phyloP scores from a whole-genome alignment of 2,797 vertebrate genomes.

The Aeoliscus strigatus region DNA sequence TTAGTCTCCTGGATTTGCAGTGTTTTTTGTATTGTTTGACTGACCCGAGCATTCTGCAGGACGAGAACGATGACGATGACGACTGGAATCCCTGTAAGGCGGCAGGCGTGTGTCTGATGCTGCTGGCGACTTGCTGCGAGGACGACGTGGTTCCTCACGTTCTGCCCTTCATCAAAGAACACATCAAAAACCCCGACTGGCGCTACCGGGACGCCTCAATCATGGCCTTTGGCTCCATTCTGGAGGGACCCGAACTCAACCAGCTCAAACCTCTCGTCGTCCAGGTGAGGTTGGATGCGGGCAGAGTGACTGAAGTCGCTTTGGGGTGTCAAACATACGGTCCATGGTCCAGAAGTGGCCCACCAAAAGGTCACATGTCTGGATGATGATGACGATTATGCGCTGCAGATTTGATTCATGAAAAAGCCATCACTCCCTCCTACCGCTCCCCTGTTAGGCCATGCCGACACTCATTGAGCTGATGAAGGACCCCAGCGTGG shows the following conservation, averaged over 20 bases:
- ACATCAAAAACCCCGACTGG: constrained; percentile 95
- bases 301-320: not conserved
- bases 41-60: constrained; percentile 67
- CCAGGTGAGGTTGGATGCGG: constrained; percentile 30
- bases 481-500: constrained; percentile 97
- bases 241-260: constrained; percentile 94
- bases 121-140: constrained; percentile 95
- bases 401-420: too few relatives aligned
- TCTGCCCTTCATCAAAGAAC: constrained; percentile 95
- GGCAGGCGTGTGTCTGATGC: constrained; percentile 95
- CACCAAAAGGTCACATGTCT: too few relatives aligned
- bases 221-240: constrained; percentile 96
- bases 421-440: too few relatives aligned
- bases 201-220: constrained; percentile 92
- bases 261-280: constrained; percentile 94
- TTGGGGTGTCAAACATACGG: too few relatives aligned
- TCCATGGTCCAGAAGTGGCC: too few relatives aligned
- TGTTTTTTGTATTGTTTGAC: too few relatives aligned
- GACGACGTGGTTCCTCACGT: constrained; percentile 96
- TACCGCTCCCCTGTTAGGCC: constrained; percentile 69
- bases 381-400: too few relatives aligned
- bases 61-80: constrained; percentile 93
- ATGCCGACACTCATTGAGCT: constrained; percentile 96
- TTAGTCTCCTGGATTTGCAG: too few relatives aligned
- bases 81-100: constrained; percentile 99